These are phyloP conservation scores for Tribolium freemani DNA, from an alignment of 2,888 invertebrate species.

Conservation along the genomic window DNA sequence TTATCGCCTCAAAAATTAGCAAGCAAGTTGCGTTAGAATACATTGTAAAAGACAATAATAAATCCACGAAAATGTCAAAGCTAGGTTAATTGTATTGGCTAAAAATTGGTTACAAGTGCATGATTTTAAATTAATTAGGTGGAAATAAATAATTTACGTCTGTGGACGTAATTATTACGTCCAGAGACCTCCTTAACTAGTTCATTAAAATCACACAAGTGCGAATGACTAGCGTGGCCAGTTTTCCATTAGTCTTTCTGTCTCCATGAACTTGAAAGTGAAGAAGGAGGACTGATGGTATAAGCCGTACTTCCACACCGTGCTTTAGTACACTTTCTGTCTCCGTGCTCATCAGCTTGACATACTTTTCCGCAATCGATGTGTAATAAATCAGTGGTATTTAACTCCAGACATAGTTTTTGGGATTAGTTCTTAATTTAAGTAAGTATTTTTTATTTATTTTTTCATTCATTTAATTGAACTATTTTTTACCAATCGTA, in stretches of 20 bases:
- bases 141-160: not conserved
- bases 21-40: no score
- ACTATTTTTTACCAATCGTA: no score
- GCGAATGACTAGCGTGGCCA: not conserved
- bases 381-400: not conserved
- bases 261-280: conserved; percentile 15
- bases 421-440: not conserved
- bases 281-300: conserved; percentile 8
- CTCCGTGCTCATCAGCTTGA: not conserved
- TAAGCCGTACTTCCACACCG: not conserved
- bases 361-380: not conserved
- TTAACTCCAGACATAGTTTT: not conserved
- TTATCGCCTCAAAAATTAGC: not conserved
- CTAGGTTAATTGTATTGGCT: not conserved
- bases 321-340: not conserved
- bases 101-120: not conserved
- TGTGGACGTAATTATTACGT: not conserved
- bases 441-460: not conserved
- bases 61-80: not conserved
- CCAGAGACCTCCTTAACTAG: not conserved
- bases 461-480: no score
- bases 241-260: not conserved
- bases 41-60: not conserved
- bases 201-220: not conserved
- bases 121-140: not conserved